Percentiles rank a stretch among this genome's conserved stretches.
These are phyloP conservation scores for Strix uralensis DNA, from an alignment of 2,113 vertebrate genomes.

Conservation along the genomic window DNA sequence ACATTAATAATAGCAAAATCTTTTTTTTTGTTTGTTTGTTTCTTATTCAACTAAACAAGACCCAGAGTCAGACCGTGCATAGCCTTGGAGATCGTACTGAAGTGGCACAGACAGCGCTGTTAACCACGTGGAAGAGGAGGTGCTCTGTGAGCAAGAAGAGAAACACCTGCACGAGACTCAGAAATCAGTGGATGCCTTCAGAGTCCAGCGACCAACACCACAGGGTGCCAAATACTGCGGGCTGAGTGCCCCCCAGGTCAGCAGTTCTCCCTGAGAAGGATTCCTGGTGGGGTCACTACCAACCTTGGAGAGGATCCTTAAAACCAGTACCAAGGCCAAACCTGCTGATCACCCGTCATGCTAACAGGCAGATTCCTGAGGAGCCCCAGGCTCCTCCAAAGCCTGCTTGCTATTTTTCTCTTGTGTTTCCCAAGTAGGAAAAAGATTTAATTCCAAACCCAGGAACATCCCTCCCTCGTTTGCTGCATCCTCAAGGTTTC, in stretches of 20 bases:
- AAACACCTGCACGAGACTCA: not conserved
- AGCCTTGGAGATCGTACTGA: not conserved
- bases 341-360: fast-evolving
- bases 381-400: not conserved
- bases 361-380: not conserved
- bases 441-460: not conserved
- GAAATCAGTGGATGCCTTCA: too few species aligned
- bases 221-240: not conserved
- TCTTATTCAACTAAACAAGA: not conserved
- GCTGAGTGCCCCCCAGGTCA: not conserved
- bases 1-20: not conserved
- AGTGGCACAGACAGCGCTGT: not conserved
- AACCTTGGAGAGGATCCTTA: not conserved
- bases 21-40: not conserved
- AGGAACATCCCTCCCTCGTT: not conserved
- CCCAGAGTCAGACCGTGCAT: not conserved
- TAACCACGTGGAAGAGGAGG: not conserved
- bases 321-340: not conserved
- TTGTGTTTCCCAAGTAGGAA: not conserved
- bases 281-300: not conserved
- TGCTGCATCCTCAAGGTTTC: not conserved
- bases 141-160: not conserved
- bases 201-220: not conserved
- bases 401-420: not conserved
- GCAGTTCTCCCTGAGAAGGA: not conserved